phyloP scores from a whole-genome alignment of 2,888 invertebrate genomes.

The Panopea generosa region DNA sequence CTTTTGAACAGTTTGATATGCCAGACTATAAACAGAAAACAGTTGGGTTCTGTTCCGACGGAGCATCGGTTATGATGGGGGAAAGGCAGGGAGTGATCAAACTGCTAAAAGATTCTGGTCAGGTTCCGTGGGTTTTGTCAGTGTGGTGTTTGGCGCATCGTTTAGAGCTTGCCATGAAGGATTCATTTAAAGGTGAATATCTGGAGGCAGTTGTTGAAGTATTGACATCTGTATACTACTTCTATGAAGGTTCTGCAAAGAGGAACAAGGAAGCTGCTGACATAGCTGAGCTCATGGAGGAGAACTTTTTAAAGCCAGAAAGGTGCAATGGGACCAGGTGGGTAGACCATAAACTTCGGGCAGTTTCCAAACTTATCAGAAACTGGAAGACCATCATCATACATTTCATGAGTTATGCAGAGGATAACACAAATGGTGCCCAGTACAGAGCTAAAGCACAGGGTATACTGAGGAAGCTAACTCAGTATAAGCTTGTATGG shows the following conservation, averaged over 20 bases:
- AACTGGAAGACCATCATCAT: conserved; percentile 37
- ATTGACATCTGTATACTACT: conserved; percentile 35
- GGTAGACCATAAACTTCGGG: conserved; percentile 45
- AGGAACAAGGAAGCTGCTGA: conserved; percentile 37
- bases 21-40: conserved; percentile 21
- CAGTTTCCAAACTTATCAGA: conserved; percentile 11
- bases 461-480: conserved; percentile 32
- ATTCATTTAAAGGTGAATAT: conserved; percentile 40
- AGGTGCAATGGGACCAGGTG: conserved; percentile 53
- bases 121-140: conserved; percentile 28
- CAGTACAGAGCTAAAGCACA: conserved; percentile 42
- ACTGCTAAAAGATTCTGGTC: conserved; percentile 7
- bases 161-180: conserved; percentile 37
- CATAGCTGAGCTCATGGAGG: conserved; percentile 38
- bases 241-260: conserved; percentile 54
- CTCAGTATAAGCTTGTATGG: conserved; percentile 27
- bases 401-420: conserved; percentile 42
- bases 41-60: conserved; percentile 38
- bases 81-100: conserved; percentile 19
- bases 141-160: conserved; percentile 37
- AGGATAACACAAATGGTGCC: conserved; percentile 20
- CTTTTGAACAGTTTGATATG: conserved; percentile 15
- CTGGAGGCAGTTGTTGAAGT: conserved; percentile 40
- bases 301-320: conserved; percentile 43
- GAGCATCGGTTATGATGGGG: conserved; percentile 35